These are phyloP conservation scores for Hermaeophaga mercurialis DNA, from an alignment of 2,888 invertebrate genomes.

Conservation along the genomic window DNA sequence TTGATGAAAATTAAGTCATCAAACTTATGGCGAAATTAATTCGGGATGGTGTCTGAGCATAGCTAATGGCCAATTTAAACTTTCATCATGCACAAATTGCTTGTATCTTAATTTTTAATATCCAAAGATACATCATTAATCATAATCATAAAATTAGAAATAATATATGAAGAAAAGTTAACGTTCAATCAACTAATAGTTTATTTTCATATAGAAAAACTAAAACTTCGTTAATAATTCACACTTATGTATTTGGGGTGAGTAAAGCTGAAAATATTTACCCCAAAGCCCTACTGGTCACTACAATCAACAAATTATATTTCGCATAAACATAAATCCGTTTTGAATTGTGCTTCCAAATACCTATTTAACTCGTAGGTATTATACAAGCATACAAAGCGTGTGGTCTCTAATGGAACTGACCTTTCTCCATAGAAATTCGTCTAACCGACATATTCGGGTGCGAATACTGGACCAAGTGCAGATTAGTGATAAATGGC, in stretches of 20 bases:
- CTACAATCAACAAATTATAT: too few species aligned
- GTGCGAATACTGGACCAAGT: conserved; percentile 1
- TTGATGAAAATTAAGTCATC: conserved; percentile 29
- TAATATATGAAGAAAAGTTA: too few species aligned
- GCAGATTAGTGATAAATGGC: conserved; percentile 1
- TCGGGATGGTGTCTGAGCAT: conserved; percentile 22
- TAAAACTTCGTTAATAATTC: too few species aligned
- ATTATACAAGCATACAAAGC: too few species aligned
- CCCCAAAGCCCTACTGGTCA: too few species aligned
- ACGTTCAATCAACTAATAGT: not conserved
- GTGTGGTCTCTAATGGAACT: not conserved
- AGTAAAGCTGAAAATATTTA: too few species aligned
- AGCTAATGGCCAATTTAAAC: conserved; percentile 15
- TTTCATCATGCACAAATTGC: conserved; percentile 6
- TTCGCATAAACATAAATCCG: too few species aligned
- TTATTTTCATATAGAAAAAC: too few species aligned
- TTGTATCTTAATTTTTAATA: not conserved
- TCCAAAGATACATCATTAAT: conserved; percentile 1
- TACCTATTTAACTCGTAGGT: too few species aligned
- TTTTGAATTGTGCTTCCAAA: too few species aligned
- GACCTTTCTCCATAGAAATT: not conserved
- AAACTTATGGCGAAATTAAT: conserved; percentile 22
- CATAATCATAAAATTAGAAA: not conserved
- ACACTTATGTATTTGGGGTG: too few species aligned
- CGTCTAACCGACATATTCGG: not conserved